Evolutionary conservation across 2,888 invertebrate species (phyloP), one percentile per base, ranked within the genome.

Genomic region (Heteropelma amictum): DNA sequence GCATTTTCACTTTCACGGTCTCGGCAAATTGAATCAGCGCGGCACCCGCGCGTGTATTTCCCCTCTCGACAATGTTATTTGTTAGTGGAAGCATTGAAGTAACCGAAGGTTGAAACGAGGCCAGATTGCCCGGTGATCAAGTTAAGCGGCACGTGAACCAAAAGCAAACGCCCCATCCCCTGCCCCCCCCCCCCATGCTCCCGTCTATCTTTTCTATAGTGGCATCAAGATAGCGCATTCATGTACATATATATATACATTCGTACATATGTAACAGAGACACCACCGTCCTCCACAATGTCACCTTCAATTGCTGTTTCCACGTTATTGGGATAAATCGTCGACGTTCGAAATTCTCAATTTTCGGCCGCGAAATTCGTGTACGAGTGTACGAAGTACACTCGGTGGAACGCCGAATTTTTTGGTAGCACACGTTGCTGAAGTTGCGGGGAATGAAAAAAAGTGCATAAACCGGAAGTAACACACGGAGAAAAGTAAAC

Each of bases 61-160:
- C 49, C 63, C 49, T 84, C 79, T 80, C 82, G 85, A 87, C 87
- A 87, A 88, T 88, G 83, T 88, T 88, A 88, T 88, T 88, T 87
- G 87, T 88, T 87, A 87, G 88, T 82, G 83, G 86, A 85, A 86
- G 87, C 87, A 86, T 85, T 85, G 85, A 83, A 87, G 86, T 85
- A 87, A 86, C 85, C 85, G 83, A 83, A 86, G 87, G 84, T 86
- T 89, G 88, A 89, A 88, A 89, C 87, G 88, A 88, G 88, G 86
- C 87, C 88, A 89, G 88, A 89, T 89, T 89, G 88, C 83, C 83
- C 86, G 82, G 85, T 89, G 89, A 89, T 89, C 88, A 85, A 88
- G 89, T 89, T 89, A 89, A 88, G 86, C 84, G 87, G 85, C 87
- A 89, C 89, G 89, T 89, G 89, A 70, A 84, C 83, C 81, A 81